Evolutionary conservation across 64 coral and sea anemone genomes (phyloP).

Genomic region (Montipora sp.): DNA sequence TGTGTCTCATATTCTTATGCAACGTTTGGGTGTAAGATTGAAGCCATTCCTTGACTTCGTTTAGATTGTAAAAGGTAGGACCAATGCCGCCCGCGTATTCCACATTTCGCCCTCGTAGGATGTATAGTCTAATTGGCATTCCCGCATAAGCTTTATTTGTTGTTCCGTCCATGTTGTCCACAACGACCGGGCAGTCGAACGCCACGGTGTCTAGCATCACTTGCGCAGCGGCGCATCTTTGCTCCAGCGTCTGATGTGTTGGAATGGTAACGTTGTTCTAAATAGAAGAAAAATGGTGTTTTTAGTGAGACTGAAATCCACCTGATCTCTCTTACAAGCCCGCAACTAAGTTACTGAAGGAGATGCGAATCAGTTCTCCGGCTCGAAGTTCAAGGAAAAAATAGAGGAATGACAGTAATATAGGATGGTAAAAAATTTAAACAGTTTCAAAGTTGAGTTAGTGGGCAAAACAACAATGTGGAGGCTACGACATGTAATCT

Average conservation of each 20-base stretch:
- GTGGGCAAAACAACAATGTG: too few species aligned
- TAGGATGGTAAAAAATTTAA: too few species aligned
- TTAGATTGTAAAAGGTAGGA: constrained; percentile 71
- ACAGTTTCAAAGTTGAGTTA: too few species aligned
- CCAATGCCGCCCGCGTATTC: constrained; percentile 63
- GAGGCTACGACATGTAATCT: too few species aligned
- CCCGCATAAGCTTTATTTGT: constrained; percentile 68
- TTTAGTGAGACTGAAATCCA: too few species aligned
- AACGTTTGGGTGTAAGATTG: not conserved
- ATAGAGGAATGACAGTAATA: too few species aligned
- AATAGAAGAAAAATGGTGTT: not conserved
- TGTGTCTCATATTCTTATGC: constrained; percentile 3
- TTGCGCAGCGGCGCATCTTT: constrained; percentile 73
- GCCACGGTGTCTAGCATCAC: constrained; percentile 36
- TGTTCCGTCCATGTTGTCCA: constrained; percentile 75
- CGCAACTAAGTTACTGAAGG: not conserved
- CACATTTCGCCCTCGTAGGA: constrained; percentile 47
- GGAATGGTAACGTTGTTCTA: constrained; percentile 69
- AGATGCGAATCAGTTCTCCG: not conserved
- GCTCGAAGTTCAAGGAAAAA: too few species aligned
- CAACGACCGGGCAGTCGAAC: constrained; percentile 61
- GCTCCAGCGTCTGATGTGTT: constrained; percentile 58
- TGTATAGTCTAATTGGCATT: constrained; percentile 61
- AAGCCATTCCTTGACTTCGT: constrained; percentile 68
- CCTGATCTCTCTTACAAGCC: not conserved